A percentile compares a stretch with the other conserved stretches of the same genome.
These are phyloP conservation scores for Rhinoderma darwinii DNA, from an alignment of 2,113 vertebrate species.

Conservation along the genomic window DNA sequence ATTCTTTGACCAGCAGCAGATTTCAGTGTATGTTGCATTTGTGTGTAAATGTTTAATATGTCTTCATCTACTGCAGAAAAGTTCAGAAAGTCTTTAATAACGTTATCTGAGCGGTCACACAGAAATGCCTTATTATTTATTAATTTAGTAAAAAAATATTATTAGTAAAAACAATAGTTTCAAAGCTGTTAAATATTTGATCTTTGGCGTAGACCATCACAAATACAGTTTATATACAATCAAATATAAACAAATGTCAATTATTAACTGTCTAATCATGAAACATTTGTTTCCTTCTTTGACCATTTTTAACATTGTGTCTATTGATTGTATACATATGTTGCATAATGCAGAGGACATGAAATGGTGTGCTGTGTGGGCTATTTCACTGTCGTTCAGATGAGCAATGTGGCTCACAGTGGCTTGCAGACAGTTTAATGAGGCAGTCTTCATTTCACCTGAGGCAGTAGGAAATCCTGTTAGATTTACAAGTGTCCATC, in stretches of 20 bases:
- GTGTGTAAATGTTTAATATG: no score
- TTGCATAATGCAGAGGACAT: slow-evolving; percentile 28
- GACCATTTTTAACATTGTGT: slow-evolving; percentile 23
- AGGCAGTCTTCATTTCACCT: slow-evolving; percentile 76
- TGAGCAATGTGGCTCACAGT: slow-evolving; percentile 68
- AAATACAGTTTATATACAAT: no score
- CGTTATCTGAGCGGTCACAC: no score
- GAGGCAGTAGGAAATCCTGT: slow-evolving; percentile 78
- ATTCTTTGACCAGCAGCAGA: no score
- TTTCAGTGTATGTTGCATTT: no score
- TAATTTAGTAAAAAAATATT: no score
- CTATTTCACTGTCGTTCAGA: slow-evolving; percentile 62
- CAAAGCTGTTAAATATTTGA: no score
- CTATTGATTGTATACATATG: slow-evolving; percentile 50
- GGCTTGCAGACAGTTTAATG: slow-evolving; percentile 77
- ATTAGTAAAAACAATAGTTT: no score
- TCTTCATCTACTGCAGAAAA: no score
- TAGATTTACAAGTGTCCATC: slow-evolving; percentile 80
- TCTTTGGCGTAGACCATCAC: no score
- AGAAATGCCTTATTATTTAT: no score
- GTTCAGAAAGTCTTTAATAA: no score
- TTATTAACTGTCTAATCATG: neutral
- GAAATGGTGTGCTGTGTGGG: slow-evolving; percentile 27
- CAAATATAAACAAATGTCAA: neutral
- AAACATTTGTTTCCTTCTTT: neutral